Evolutionary conservation across 2,888 invertebrate genomes (phyloP).

Genomic region (Megalurothrips usitatus): DNA sequence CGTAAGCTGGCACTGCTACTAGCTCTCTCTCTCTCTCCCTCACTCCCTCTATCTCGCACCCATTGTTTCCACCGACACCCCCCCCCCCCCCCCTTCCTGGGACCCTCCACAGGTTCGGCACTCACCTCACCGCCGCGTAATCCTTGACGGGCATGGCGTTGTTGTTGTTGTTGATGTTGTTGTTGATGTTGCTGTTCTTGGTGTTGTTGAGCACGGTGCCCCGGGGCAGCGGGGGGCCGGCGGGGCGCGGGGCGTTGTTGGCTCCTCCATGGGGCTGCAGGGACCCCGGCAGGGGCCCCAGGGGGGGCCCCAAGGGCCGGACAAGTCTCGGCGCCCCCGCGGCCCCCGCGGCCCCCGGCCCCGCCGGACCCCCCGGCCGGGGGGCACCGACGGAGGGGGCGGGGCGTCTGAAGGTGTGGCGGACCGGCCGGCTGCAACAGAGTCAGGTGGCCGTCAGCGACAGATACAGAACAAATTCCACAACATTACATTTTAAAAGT

Average conservation of each 20-base stretch:
- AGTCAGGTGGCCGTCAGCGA: background rate
- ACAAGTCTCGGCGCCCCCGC: background rate
- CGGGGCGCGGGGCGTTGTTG: background rate
- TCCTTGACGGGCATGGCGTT: background rate
- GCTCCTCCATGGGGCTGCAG: background rate
- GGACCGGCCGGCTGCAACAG: conserved; percentile 14
- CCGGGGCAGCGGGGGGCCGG: background rate
- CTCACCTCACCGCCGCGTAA: background rate
- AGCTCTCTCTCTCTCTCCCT: no score
- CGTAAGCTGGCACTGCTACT: no score
- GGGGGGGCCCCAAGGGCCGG: background rate
- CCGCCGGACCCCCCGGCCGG: background rate
- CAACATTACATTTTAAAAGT: no score
- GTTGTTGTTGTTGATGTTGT: conserved; percentile 5
- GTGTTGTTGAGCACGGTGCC: background rate
- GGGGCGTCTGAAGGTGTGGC: background rate
- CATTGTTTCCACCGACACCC: background rate
- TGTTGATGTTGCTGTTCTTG: conserved; percentile 7
- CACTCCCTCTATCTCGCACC: background rate
- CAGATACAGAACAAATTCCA: background rate
- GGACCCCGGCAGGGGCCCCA: background rate
- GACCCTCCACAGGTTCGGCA: background rate
- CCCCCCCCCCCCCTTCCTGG: background rate
- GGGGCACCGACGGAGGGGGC: background rate
- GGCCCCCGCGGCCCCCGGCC: background rate